A percentile compares a stretch with the other conserved stretches of the same genome.
phyloP scores from a whole-genome alignment of 2,888 invertebrate species.

The Ephialtes manifestator region DNA sequence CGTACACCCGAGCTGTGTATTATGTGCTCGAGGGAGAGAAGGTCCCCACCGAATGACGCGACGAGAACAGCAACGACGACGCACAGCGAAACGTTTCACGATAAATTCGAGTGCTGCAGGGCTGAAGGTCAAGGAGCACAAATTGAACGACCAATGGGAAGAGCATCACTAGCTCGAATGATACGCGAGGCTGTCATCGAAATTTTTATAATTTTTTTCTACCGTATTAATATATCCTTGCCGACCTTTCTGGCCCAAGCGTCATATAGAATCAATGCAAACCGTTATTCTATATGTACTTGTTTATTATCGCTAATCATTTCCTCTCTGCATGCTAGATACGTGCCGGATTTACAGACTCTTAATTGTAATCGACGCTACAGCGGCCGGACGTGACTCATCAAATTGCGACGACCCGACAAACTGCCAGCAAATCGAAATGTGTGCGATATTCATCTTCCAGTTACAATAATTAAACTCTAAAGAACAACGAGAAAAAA shows the following conservation, averaged over 20 bases:
- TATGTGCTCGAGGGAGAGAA: slow-evolving; percentile 23
- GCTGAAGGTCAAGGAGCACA: slow-evolving; percentile 60
- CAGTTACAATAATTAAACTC: slow-evolving; percentile 5
- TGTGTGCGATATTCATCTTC: slow-evolving; percentile 25
- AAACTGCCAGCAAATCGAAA: slow-evolving; percentile 15
- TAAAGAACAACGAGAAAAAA: not conserved
- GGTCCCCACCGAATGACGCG: slow-evolving; percentile 4
- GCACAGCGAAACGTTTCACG: slow-evolving; percentile 17
- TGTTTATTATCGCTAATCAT: slow-evolving; percentile 60
- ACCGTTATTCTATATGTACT: slow-evolving; percentile 53
- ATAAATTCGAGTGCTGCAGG: slow-evolving; percentile 59
- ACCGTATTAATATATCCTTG: not conserved
- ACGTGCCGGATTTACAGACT: slow-evolving; percentile 49
- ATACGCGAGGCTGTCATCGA: slow-evolving; percentile 60
- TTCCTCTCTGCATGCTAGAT: slow-evolving; percentile 39
- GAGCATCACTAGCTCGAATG: slow-evolving; percentile 40
- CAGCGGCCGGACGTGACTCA: slow-evolving; percentile 54
- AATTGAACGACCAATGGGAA: slow-evolving; percentile 54
- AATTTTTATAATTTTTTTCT: slow-evolving; percentile 35
- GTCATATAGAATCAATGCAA: slow-evolving; percentile 60
- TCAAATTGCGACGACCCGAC: slow-evolving; percentile 14
- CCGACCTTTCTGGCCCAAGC: not conserved
- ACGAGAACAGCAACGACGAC: slow-evolving; percentile 24
- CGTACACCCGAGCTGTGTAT: slow-evolving; percentile 16
- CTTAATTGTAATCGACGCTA: slow-evolving; percentile 60